A percentile compares a stretch with the other conserved stretches of the same genome.
Conservation (phyloP, 64 coral and sea anemone genomes). For the Anthopleura sola region DNA sequence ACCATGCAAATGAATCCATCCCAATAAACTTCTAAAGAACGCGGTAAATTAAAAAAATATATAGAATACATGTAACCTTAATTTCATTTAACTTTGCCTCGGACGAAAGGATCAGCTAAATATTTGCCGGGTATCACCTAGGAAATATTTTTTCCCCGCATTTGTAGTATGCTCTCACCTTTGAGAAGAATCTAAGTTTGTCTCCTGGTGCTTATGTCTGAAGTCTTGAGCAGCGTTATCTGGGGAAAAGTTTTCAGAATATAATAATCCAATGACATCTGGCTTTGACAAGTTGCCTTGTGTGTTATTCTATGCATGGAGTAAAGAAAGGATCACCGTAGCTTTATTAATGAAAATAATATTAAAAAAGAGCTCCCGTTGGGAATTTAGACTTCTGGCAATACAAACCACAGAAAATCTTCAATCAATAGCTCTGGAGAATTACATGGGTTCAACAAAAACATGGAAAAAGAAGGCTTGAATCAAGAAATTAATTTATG, state of each 20-base stretch:
- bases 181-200: too few relatives aligned
- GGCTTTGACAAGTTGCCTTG: background rate
- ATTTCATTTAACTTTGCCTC: too few relatives aligned
- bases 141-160: background rate
- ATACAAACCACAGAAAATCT: background rate
- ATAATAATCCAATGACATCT: background rate
- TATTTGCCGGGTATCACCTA: too few relatives aligned
- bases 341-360: background rate
- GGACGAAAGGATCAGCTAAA: too few relatives aligned
- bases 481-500: background rate
- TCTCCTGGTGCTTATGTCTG: too few relatives aligned
- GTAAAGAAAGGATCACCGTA: background rate
- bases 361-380: background rate
- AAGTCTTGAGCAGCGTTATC: background rate
- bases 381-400: background rate
- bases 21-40: background rate
- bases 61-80: too few relatives aligned
- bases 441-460: background rate
- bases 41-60: background rate
- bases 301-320: background rate
- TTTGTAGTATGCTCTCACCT: too few relatives aligned
- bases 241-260: background rate
- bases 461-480: background rate
- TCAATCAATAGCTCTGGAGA: background rate
- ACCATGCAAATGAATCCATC: background rate